Base-by-base conservation (phyloP, 1,140 invertebrate genomes). In the Drosophila malerkotliana region DNA sequence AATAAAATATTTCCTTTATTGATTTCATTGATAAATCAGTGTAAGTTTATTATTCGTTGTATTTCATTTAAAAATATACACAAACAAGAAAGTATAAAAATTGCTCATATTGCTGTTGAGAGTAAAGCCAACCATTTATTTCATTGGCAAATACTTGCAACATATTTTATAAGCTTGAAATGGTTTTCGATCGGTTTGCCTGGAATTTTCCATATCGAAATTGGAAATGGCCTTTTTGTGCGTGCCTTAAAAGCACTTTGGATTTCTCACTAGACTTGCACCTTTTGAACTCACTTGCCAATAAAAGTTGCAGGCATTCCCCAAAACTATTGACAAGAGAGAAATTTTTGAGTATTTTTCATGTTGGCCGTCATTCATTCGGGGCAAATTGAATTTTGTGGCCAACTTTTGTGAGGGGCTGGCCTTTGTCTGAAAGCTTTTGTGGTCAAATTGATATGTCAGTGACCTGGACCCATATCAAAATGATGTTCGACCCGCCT, bases 401-500 rank as follows among this genome's bases (percentile, higher is more conserved):
- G 67, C 67, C 32, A 57, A 52, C 63, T 67, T 63, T 28, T 28
- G 26, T 6, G 26, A 28, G 26, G 44, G 47, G 18, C 6, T n/a
- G 63, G 67, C 52, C 67, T 56, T 63, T 63, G 69, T 73, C 51
- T 73, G 51, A 57, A 48, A 48, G 69, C 69, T 73, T 75, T 75
- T 75, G 72, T 75, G 71, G 72, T 75, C 59, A 57, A 75, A 75
- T 75, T 75, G 60, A 74, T 74, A 66, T 75, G 72, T 75, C 72
- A 57, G 60, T 66, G 60, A 75, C 52, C 71, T 53, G 54, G 48
- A 75, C 71, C 71, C 44, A 74, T 56, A 63, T 73, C 71, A 74
- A 57, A 73, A 57, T 41, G 45, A 62, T 69, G 64, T 71, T 69
- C 52, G 67, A 69, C 63, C 69, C 44, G 64, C 51, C 41, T 71